These are phyloP conservation scores for Synchiropus splendidus DNA, from an alignment of 2,113 vertebrate genomes.

Conservation along the genomic window DNA sequence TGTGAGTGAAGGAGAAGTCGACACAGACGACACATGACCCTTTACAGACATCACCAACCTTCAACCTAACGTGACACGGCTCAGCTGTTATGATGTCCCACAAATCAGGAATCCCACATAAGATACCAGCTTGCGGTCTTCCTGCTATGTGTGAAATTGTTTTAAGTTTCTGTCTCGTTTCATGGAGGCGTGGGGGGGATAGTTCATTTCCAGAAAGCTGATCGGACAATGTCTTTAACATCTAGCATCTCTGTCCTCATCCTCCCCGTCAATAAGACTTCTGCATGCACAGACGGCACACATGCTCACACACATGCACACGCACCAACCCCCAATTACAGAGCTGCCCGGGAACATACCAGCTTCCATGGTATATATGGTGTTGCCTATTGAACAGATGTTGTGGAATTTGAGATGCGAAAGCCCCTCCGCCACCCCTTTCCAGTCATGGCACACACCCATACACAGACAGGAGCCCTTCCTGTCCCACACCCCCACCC, in stretches of 20 bases:
- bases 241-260: conserved; percentile 15
- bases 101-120: conserved; percentile 41
- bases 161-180: conserved; percentile 17
- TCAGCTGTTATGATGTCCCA: conserved; percentile 53
- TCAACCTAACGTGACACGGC: conserved; percentile 37
- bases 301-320: conserved; percentile 34
- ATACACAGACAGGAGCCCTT: conserved; percentile 20
- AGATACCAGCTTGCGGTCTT: conserved; percentile 50
- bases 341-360: conserved; percentile 55
- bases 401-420: conserved; percentile 84
- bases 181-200: too few relatives aligned
- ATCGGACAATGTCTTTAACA: conserved; percentile 29
- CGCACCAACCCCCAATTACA: conserved; percentile 53
- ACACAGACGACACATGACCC: conserved; percentile 37
- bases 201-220: conserved; percentile 23
- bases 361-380: conserved; percentile 43
- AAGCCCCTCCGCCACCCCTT: conserved; percentile 53
- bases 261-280: conserved; percentile 26
- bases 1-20: conserved; percentile 17
- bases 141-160: conserved; percentile 42
- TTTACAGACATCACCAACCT: too few relatives aligned
- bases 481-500: conserved; percentile 44
- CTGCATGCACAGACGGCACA: conserved; percentile 39
- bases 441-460: conserved; percentile 18
- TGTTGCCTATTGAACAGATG: conserved; percentile 76